These are phyloP conservation scores for Dysidea cf. avara DNA, from an alignment of 37 sponge, comb jelly and placozoan species.

Conservation along the genomic window DNA sequence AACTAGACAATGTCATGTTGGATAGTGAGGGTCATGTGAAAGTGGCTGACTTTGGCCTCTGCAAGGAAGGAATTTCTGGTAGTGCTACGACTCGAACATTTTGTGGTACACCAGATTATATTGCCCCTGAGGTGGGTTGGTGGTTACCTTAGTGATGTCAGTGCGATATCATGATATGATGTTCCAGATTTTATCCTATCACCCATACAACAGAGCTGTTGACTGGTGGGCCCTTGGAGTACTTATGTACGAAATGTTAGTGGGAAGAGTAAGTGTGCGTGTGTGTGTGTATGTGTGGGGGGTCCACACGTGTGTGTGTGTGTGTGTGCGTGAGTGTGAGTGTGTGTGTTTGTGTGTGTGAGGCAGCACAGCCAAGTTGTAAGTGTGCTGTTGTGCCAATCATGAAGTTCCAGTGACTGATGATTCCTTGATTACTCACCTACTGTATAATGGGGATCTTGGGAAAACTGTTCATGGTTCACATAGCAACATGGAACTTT, in stretches of 20 bases:
- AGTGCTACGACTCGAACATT: slow-evolving; percentile 86
- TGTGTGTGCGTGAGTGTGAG: slow-evolving; percentile 6
- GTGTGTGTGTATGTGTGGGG: too few species aligned
- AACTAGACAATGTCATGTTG: slow-evolving; percentile 95
- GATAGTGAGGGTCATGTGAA: slow-evolving; percentile 95
- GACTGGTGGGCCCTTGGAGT: slow-evolving; percentile 99
- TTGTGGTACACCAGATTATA: slow-evolving; percentile 99
- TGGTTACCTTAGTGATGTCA: neutral
- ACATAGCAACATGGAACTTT: too few species aligned
- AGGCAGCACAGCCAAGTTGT: too few species aligned
- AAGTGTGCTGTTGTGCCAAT: neutral
- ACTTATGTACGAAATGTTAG: slow-evolving; percentile 91
- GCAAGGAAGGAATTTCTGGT: slow-evolving; percentile 89
- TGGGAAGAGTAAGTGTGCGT: slow-evolving; percentile 89
- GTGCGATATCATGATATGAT: neutral
- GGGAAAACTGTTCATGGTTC: too few species aligned
- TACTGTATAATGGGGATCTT: too few species aligned
- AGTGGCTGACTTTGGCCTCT: slow-evolving; percentile 98
- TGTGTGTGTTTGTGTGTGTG: too few species aligned
- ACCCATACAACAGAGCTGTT: slow-evolving; percentile 88
- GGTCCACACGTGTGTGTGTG: neutral
- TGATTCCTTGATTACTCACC: too few species aligned
- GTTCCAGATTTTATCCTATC: slow-evolving; percentile 84
- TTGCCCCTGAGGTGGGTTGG: slow-evolving; percentile 92
- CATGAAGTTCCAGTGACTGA: neutral